phyloP scores from a whole-genome alignment of 2,888 invertebrate species.

The Agonopterix alstromeriana region DNA sequence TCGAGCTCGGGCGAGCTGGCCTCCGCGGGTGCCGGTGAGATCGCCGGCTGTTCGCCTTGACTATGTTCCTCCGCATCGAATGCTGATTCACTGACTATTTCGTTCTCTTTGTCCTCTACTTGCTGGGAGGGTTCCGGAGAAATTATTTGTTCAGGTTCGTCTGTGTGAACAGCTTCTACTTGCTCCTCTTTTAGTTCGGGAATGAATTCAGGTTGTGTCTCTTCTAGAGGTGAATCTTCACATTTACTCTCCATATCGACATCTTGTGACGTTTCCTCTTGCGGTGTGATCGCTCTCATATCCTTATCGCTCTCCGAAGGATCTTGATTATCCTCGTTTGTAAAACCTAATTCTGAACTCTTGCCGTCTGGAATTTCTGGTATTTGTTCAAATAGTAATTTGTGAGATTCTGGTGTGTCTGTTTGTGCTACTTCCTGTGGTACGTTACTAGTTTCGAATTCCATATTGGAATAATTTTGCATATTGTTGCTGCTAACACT shows the following conservation, averaged over 20 bases:
- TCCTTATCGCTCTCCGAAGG: constrained; percentile 57
- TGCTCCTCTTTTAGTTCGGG: constrained; percentile 11
- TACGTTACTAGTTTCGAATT: constrained; percentile 46
- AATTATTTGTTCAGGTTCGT: constrained; percentile 4
- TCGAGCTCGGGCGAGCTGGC: constrained; percentile 15
- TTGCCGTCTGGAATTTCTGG: constrained; percentile 72
- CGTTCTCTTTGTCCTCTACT: constrained; percentile 20
- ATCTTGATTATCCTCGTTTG: constrained; percentile 52
- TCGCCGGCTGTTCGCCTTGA: constrained; percentile 18
- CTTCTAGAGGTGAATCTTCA: constrained; percentile 39
- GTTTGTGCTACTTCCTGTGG: constrained; percentile 52
- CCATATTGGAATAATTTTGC: constrained; percentile 37
- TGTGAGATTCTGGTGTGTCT: constrained; percentile 71
- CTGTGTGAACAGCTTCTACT: neutral
- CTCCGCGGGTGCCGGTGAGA: constrained; percentile 21
- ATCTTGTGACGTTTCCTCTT: constrained; percentile 53
- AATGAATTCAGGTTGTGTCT: constrained; percentile 12
- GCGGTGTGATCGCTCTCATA: constrained; percentile 39
- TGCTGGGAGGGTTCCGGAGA: constrained; percentile 14
- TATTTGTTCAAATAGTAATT: constrained; percentile 67
- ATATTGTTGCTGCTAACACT: constrained; percentile 33
- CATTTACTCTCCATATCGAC: constrained; percentile 51
- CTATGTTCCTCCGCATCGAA: neutral
- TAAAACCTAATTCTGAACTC: constrained; percentile 64
- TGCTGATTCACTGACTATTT: constrained; percentile 8